phyloP scores from a whole-genome alignment of 2,888 invertebrate species.

The Polietes domitor region DNA sequence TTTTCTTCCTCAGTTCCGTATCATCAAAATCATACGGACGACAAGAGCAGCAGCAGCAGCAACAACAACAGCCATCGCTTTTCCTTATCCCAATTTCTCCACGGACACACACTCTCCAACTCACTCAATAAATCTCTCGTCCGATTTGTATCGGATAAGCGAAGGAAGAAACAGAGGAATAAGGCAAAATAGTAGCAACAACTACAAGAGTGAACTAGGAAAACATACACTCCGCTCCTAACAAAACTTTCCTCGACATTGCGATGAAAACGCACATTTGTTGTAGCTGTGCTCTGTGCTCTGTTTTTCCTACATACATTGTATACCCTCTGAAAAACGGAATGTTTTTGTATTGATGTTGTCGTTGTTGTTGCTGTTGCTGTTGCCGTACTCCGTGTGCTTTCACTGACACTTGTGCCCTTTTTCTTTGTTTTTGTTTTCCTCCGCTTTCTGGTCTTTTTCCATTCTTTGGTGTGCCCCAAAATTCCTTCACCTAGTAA shows the following conservation, averaged over 20 bases:
- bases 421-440: conserved; percentile 35
- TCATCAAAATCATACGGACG: conserved; percentile 23
- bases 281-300: conserved; percentile 1
- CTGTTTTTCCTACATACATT: conserved; percentile 6
- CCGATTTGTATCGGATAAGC: not conserved
- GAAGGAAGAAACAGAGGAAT: not conserved
- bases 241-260: not conserved
- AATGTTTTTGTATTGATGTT: too few species aligned
- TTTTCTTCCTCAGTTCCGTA: conserved; percentile 16
- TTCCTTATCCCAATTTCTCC: conserved; percentile 33
- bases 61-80: not conserved
- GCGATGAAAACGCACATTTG: conserved; percentile 15
- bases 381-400: conserved; percentile 30
- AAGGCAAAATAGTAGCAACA: not conserved
- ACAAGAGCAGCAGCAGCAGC: not conserved
- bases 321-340: not conserved
- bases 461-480: not conserved
- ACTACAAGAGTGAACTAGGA: not conserved
- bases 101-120: not conserved
- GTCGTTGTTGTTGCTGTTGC: conserved; percentile 19
- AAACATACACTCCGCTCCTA: not conserved
- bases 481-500: conserved; percentile 62
- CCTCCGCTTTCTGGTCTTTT: not conserved
- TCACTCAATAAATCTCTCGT: not conserved
- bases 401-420: conserved; percentile 59